These are phyloP conservation scores for Drosophila erecta DNA, from an alignment of 1,140 invertebrate species.

Conservation along the genomic window DNA sequence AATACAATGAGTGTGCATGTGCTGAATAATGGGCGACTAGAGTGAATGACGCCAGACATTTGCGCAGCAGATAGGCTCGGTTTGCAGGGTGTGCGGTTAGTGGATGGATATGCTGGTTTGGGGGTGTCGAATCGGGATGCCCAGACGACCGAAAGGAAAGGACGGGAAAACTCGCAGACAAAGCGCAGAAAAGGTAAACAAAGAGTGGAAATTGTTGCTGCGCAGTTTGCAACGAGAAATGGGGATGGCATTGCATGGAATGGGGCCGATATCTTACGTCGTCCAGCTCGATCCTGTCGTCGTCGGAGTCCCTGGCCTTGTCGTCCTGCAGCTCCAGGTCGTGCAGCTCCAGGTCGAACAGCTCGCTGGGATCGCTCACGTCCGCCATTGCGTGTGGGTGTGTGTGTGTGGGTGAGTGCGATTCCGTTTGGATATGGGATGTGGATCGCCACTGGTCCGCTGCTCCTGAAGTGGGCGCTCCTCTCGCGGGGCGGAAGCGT, in stretches of 20 bases:
- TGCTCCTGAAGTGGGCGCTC: constrained; percentile 8
- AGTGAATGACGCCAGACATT: constrained; percentile 49
- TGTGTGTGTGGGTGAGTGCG: neutral
- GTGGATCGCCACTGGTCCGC: constrained; percentile 11
- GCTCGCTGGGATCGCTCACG: constrained; percentile 84
- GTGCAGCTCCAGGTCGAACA: constrained; percentile 96
- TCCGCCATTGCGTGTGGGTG: constrained; percentile 88
- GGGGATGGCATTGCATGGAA: neutral
- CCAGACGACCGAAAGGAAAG: constrained; percentile 36
- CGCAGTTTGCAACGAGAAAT: constrained; percentile 49
- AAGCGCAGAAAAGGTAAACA: constrained; percentile 62
- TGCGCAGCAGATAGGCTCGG: constrained; percentile 74
- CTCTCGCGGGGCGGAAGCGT: constrained; percentile 58
- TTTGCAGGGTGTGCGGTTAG: constrained; percentile 35
- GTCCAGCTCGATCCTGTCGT: constrained; percentile 93
- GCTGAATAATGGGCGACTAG: constrained; percentile 50
- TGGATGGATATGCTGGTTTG: neutral
- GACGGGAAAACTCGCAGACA: constrained; percentile 45
- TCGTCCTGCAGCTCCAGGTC: constrained; percentile 86
- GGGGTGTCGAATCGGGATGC: constrained; percentile 12
- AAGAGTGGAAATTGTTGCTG: constrained; percentile 50
- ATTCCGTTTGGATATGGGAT: neutral
- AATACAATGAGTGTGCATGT: constrained; percentile 2
- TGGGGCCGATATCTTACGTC: constrained; percentile 87
- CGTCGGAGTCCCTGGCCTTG: constrained; percentile 91